Evolutionary conservation across 2,888 invertebrate species (phyloP), one percentile per base, ranked within the genome.

Genomic region (Oasisia sp.): DNA sequence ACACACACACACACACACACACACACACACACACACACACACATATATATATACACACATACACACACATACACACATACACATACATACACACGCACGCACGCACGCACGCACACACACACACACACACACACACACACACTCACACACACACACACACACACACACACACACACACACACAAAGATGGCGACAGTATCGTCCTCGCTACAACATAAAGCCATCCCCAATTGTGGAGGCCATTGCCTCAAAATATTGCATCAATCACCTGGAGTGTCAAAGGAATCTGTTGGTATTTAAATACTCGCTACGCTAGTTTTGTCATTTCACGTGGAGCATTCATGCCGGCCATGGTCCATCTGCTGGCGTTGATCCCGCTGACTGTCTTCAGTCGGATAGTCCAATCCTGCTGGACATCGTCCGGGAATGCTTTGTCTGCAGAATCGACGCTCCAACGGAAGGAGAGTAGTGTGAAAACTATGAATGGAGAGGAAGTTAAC

Each of bases 1-100:
- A 12, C 50, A 50, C 50, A 12, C 50, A 50, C 50, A 8, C 90
- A 92, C 91, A 14, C 74, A 91, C 90, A 12, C 92, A 91, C 90
- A 8, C 90, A 91, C 92, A 38, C 92, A 45, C 92, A 38, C 92
- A 91, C 91, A 5, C 92, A 89, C 91, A n/a, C 92, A 56, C 89
- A 14, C 91, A 92, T 89, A 14, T 91, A 90, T 91, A 19, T 90
- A 56, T 91, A 44, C 92, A 92, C 92, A n/a, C 90, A 91, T 50
- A 45, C 92, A 92, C 92, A 27, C 92, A 92, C 32, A 9, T 9
- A 91, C 91, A 9, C 32, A 91, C 32, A 9, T 8, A 44, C 32
- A 9, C 32, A 91, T 8, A 12, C 32, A 38, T n/a, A n/a, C 44
- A 4, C 38, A 38, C 38, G 38, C 38, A 38, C 38, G 38, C 38